Evolutionary conservation across 2,888 invertebrate species (phyloP), one percentile per base, ranked within the genome.

Genomic region (Lasioglossum marginatum): DNA sequence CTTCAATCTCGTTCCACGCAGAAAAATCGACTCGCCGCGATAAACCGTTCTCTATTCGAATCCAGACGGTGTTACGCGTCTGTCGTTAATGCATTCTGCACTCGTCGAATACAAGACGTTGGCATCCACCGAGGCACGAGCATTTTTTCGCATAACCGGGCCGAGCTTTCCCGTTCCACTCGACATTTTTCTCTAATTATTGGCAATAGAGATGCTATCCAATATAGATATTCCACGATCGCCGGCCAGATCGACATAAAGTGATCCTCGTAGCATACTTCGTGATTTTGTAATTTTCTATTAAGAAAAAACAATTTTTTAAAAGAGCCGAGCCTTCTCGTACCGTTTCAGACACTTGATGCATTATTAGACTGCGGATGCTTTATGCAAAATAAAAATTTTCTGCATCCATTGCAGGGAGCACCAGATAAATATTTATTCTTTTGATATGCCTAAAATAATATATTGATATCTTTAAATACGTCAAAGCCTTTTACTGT

Each of bases 1-100:
- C 79, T 87, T 88, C 84, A 78, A 82, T 88, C 73, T 82, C 76
- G 52, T 72, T 31, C 27, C n/a, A 27, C 60, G 63, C 48, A 68
- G 74, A 87, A 76, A 80, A 83, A 85, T 89, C 85, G 75, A 75
- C 76, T 87, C 68, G 48, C n/a, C 23, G n/a, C 72, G 78, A 86
- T 66, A 79, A 63, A 75, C 57, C 45, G 60, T 68, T 77, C 34
- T 68, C 85, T 43, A 73, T 77, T 73, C 45, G 27, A 52, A n/a
- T n/a, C 10, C 52, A 52, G 52, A 52, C 66, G 23, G 52, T 34
- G 31, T 2, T 77, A 60, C 78, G 71, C 43, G 57, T 34, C 40
- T 77, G 70, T 77, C 68, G 77, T 52, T 77, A 77, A 52, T 43
- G 77, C 52, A 34, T 40, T 1, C 27, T 23, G 19, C 37, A 16